Evolutionary conservation across 1,140 invertebrate genomes (phyloP).

Genomic region (Lysiphlebus fabarum): DNA sequence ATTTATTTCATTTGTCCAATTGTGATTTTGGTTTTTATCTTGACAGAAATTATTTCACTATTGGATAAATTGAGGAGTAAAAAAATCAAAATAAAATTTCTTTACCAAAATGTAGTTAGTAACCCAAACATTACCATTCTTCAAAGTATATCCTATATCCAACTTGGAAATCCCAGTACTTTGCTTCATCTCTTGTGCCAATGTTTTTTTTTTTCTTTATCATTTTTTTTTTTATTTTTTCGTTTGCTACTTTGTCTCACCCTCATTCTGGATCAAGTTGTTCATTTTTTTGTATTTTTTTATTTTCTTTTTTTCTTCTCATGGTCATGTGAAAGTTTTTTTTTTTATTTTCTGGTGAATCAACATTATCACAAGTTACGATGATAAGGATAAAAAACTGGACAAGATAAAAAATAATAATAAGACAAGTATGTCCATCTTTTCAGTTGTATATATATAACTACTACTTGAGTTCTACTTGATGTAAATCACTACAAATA

Average conservation of each 20-base stretch:
- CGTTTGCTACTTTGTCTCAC: background rate
- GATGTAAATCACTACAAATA: background rate
- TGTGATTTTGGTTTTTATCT: background rate
- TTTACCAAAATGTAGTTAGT: conserved; percentile 11
- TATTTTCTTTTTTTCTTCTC: background rate
- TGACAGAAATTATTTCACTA: background rate
- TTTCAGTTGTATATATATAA: conserved; percentile 3
- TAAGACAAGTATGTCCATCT: conserved; percentile 2
- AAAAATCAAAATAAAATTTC: background rate
- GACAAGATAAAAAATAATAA: background rate
- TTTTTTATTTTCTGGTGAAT: background rate
- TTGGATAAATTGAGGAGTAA: background rate
- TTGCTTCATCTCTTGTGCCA: conserved; percentile 3
- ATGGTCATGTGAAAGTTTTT: background rate
- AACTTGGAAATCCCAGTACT: conserved; percentile 24
- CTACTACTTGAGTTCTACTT: background rate
- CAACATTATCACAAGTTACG: no score
- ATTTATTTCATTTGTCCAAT: background rate
- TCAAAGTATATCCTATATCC: conserved; percentile 19
- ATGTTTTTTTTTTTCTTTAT: conserved; percentile 1
- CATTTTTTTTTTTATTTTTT: background rate
- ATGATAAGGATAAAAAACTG: background rate
- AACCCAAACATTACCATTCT: conserved; percentile 23
- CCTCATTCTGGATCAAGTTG: background rate
- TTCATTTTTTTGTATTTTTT: no score